A percentile compares a stretch with the other conserved stretches of the same genome.
These are phyloP conservation scores for Casuarius casuarius DNA, from an alignment of 2,113 vertebrate genomes.

Conservation along the genomic window DNA sequence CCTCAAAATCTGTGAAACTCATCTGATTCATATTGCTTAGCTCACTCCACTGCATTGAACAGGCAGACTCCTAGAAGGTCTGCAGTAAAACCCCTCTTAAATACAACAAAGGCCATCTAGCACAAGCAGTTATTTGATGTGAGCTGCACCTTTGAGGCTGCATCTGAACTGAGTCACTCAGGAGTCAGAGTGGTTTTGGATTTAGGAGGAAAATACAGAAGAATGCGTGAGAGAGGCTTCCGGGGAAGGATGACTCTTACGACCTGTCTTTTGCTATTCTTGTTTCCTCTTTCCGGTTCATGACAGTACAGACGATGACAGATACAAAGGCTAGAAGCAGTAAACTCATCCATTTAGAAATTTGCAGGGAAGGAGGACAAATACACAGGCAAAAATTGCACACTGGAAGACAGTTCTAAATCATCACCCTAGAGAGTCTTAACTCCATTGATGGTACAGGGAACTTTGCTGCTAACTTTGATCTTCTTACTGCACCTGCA, in stretches of 20 bases:
- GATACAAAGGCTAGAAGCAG: not conserved
- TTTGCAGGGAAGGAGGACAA: not conserved
- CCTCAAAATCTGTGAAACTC: not conserved
- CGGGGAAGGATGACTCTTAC: not conserved
- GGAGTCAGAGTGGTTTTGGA: not conserved
- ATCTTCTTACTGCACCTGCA: not conserved
- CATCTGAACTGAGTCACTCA: not conserved
- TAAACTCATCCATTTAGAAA: not conserved
- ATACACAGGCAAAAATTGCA: not conserved
- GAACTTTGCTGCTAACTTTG: not conserved
- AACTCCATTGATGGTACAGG: not conserved
- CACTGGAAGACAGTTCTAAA: too few relatives aligned
- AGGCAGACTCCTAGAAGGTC: not conserved
- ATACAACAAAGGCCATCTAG: not conserved
- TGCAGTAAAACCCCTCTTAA: not conserved
- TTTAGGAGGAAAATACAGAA: not conserved
- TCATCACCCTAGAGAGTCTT: not conserved
- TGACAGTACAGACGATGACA: not conserved
- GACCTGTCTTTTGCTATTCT: not conserved
- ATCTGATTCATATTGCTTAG: not conserved
- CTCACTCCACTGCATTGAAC: not conserved
- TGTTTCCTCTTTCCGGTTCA: not conserved
- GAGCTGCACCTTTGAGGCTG: not conserved
- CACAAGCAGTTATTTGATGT: not conserved
- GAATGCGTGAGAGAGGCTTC: not conserved